These are phyloP conservation scores for Columbina picui DNA, from an alignment of 2,113 vertebrate genomes.

Conservation along the genomic window DNA sequence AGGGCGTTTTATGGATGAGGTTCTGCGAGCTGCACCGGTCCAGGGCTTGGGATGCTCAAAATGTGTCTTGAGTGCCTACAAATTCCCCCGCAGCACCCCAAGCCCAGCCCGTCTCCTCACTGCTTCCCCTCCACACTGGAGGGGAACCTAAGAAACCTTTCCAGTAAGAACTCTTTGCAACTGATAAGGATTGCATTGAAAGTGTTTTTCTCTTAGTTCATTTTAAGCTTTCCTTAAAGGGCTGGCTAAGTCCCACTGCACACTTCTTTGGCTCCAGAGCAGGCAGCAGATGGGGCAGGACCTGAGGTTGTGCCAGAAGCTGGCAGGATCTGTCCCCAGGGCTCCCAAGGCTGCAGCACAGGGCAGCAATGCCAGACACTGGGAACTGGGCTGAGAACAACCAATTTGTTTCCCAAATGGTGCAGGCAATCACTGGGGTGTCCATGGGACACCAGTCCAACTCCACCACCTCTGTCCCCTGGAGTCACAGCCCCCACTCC, in stretches of 20 bases:
- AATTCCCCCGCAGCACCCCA: neutral
- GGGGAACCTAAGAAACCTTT: neutral
- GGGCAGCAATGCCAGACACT: neutral
- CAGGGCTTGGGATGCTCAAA: neutral
- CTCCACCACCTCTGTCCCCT: neutral
- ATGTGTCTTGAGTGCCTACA: neutral
- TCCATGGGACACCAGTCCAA: fast-evolving
- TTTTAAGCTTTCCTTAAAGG: neutral
- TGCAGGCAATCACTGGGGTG: fast-evolving
- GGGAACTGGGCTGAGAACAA: neutral
- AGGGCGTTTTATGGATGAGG: neutral
- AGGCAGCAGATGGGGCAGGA: neutral
- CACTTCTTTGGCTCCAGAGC: neutral
- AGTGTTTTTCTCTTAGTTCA: neutral
- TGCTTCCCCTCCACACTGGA: neutral
- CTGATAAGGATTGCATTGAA: neutral
- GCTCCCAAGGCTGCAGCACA: neutral
- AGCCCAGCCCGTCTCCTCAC: neutral
- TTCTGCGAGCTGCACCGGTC: neutral
- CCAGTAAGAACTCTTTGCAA: neutral
- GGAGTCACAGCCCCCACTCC: neutral
- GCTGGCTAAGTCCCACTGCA: fast-evolving
- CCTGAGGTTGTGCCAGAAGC: neutral
- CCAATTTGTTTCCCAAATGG: neutral
- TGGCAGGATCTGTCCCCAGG: neutral